Conservation (phyloP, 2,888 invertebrate species). For the Mechanitis mazaeus region DNA sequence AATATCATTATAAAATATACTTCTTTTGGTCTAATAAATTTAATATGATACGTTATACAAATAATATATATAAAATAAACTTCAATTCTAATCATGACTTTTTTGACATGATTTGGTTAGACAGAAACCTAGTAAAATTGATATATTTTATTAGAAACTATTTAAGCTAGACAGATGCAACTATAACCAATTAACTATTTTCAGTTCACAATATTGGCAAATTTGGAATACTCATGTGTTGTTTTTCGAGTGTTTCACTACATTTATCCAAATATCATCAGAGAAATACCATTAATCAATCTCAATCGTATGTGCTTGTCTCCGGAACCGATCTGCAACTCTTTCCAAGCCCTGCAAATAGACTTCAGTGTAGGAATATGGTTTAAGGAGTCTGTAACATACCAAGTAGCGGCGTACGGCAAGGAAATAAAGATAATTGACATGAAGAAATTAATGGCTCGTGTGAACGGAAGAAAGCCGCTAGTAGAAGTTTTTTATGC, state of each 20-base stretch:
- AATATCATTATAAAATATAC: background rate
- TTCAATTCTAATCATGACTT: no score
- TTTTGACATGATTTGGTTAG: no score
- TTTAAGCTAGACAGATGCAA: no score
- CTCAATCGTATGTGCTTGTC: constrained; percentile 41
- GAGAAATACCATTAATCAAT: constrained; percentile 29
- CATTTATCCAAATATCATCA: background rate
- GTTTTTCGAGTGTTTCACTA: constrained; percentile 32
- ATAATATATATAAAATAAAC: no score
- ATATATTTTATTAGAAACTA: no score
- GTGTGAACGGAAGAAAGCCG: constrained; percentile 24
- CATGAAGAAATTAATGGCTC: constrained; percentile 21
- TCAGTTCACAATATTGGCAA: constrained; percentile 40
- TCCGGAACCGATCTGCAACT: constrained; percentile 32
- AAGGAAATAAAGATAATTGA: constrained; percentile 30
- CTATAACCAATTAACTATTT: constrained; percentile 14
- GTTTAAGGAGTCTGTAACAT: constrained; percentile 28
- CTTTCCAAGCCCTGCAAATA: constrained; percentile 36
- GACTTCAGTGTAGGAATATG: constrained; percentile 40
- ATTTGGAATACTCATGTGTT: constrained; percentile 45
- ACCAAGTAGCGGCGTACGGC: constrained; percentile 36
- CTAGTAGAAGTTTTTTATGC: background rate
- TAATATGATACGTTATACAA: no score
- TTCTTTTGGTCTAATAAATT: no score
- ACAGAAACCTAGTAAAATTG: no score